These are phyloP conservation scores for Hemiprocne comata DNA, from an alignment of 2,113 vertebrate genomes.

Conservation along the genomic window DNA sequence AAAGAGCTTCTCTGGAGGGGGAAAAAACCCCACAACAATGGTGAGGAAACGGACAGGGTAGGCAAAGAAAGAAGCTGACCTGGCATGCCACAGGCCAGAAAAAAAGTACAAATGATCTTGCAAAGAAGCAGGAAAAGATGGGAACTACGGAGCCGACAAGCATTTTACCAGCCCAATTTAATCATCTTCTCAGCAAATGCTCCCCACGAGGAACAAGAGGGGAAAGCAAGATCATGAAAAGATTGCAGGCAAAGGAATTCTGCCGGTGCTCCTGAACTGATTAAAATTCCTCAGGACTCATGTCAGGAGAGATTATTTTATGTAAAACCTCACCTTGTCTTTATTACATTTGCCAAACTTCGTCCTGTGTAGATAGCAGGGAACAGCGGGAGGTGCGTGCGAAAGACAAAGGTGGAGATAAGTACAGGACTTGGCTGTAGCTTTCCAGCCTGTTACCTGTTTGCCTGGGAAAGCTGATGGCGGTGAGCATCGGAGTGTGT, in stretches of 20 bases:
- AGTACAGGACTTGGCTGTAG: not conserved
- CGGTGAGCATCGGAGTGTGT: fast-evolving
- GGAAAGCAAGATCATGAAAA: conserved; percentile 63
- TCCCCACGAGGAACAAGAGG: conserved; percentile 59
- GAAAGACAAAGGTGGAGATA: not conserved
- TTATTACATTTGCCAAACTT: conserved; percentile 56
- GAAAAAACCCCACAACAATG: conserved; percentile 55
- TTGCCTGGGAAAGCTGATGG: not conserved
- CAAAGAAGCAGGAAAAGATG: conserved; percentile 58
- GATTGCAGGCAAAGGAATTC: conserved; percentile 61
- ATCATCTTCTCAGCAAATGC: conserved; percentile 63
- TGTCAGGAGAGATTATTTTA: conserved; percentile 64
- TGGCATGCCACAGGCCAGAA: conserved; percentile 34
- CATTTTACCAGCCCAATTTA: conserved; percentile 57
- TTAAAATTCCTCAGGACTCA: conserved; percentile 68
- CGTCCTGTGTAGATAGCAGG: conserved; percentile 27
- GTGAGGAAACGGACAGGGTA: conserved; percentile 52
- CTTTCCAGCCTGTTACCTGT: not conserved
- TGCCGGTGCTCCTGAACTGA: conserved; percentile 50
- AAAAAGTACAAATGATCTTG: conserved; percentile 54
- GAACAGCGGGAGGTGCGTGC: not conserved
- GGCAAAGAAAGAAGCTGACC: conserved; percentile 64
- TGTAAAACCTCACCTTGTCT: conserved; percentile 58
- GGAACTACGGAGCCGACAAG: not conserved
- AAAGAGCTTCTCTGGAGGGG: conserved; percentile 53